These are phyloP conservation scores for Archivesica marissinica DNA, from an alignment of 1,140 invertebrate genomes.

Conservation along the genomic window DNA sequence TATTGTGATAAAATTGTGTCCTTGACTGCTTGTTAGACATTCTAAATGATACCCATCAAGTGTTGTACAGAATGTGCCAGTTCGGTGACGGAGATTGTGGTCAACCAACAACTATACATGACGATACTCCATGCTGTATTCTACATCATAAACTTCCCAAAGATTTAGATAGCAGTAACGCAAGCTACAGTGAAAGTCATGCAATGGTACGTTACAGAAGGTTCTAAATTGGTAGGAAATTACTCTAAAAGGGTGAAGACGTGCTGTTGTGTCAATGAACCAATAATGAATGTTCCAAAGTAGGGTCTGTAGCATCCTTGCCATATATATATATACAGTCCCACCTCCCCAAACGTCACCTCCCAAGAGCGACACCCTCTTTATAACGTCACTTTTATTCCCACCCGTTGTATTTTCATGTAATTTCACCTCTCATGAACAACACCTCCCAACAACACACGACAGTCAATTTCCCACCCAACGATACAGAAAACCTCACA, in stretches of 20 bases:
- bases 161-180: conserved; percentile 44
- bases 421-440: no score
- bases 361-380: no score
- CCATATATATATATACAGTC: no score
- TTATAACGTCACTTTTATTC: no score
- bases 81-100: conserved; percentile 77
- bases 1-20: background rate
- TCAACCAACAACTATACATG: conserved; percentile 71
- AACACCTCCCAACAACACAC: no score
- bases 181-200: background rate
- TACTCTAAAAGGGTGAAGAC: background rate
- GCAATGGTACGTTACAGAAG: background rate
- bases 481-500: no score
- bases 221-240: background rate
- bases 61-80: conserved; percentile 78
- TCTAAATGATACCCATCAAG: conserved; percentile 78
- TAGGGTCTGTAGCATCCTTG: no score
- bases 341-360: no score
- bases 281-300: no score
- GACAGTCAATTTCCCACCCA: no score
- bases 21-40: conserved; percentile 77
- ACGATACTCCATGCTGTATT: conserved; percentile 65
- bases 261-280: no score
- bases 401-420: no score
- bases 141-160: conserved; percentile 63